These are phyloP conservation scores for Gnathonemus longibarbis DNA, from an alignment of 2,113 vertebrate species.

Conservation along the genomic window DNA sequence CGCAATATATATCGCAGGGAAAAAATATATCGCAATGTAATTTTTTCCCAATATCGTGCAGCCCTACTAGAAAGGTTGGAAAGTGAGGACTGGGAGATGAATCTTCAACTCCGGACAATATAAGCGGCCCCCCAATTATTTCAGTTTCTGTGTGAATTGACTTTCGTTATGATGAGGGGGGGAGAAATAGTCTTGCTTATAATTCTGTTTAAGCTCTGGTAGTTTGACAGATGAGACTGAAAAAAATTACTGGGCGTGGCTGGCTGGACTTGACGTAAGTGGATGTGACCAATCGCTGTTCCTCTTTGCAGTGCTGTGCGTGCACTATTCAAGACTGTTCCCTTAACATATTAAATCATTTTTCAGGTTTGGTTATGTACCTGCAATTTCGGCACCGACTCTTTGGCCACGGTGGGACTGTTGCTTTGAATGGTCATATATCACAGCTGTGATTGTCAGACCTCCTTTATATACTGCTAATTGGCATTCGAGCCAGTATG, in stretches of 20 bases:
- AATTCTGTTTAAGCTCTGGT: background rate
- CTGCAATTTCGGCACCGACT: background rate
- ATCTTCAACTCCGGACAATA: background rate
- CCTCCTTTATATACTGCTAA: background rate
- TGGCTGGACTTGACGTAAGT: background rate
- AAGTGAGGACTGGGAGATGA: background rate
- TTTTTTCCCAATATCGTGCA: too few species aligned
- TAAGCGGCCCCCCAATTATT: background rate
- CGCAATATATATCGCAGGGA: too few species aligned
- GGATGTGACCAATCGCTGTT: background rate
- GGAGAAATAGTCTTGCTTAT: background rate
- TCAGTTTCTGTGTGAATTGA: background rate
- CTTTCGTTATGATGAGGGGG: background rate
- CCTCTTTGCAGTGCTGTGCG: background rate
- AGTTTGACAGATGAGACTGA: background rate
- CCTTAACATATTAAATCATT: background rate
- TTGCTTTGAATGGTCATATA: background rate
- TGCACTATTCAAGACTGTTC: background rate
- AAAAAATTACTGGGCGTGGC: background rate
- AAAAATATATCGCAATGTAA: too few species aligned
- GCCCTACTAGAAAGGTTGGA: background rate
- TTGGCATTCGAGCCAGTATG: background rate
- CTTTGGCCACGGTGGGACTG: background rate
- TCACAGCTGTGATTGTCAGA: background rate
- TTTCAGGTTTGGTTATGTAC: background rate